These are phyloP conservation scores for Datnioides undecimradiatus DNA, from an alignment of 2,113 vertebrate species.

Conservation along the genomic window DNA sequence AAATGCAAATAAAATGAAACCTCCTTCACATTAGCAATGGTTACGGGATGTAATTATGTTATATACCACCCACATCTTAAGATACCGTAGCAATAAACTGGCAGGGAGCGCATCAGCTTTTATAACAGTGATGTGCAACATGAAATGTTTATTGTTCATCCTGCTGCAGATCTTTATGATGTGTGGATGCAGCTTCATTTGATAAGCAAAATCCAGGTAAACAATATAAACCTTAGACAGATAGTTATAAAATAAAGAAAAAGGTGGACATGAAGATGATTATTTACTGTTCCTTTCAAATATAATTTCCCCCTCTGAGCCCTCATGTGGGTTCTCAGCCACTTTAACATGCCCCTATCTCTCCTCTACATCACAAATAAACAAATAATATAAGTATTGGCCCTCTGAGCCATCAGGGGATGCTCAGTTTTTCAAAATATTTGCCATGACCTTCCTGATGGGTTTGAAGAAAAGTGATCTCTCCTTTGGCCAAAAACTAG, in stretches of 20 bases:
- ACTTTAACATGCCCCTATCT: constrained; percentile 1
- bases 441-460: constrained; percentile 28
- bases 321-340: constrained; percentile 20
- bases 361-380: constrained; percentile 21
- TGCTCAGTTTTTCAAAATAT: constrained; percentile 18
- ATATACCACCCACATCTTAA: not conserved
- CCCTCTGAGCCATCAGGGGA: not conserved
- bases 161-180: not conserved
- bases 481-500: not conserved
- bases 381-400: constrained; percentile 2
- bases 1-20: not conserved
- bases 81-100: not conserved
- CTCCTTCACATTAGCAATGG: not conserved
- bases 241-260: constrained; percentile 34
- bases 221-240: constrained; percentile 10
- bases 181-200: constrained; percentile 19
- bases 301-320: not conserved
- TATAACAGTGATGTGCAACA: not conserved
- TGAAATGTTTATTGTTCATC: constrained; percentile 18
- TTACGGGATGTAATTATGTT: not conserved
- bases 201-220: constrained; percentile 26
- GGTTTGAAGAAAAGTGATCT: not conserved
- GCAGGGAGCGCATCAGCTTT: not conserved
- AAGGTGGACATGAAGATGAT: constrained; percentile 4
- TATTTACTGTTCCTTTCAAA: not conserved